Evolutionary conservation across 30 jellyfish, hydroid and myxozoan species (phyloP).

Genomic region (Euphysa ruthae): DNA sequence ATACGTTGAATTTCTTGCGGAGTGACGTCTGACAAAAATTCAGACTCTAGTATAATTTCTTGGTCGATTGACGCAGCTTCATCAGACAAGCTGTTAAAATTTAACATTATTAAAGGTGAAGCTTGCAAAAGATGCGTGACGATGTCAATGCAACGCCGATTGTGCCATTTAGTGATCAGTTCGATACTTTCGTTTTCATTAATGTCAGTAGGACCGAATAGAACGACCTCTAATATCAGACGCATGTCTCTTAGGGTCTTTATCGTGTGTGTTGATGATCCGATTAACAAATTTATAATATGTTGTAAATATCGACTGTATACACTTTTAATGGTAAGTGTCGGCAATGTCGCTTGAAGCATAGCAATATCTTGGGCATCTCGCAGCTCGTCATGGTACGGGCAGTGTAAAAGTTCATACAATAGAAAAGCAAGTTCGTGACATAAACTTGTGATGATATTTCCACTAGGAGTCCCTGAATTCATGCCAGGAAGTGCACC

Average conservation of each 20-base stretch:
- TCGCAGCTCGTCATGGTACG: slow-evolving; percentile 30
- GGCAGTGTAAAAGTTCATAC: slow-evolving; percentile 56
- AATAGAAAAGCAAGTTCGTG: slow-evolving; percentile 33
- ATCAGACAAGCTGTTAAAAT: slow-evolving; percentile 33
- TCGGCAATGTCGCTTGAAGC: slow-evolving; percentile 36
- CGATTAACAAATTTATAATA: slow-evolving; percentile 26
- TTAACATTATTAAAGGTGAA: slow-evolving; percentile 36
- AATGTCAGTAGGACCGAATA: slow-evolving; percentile 72
- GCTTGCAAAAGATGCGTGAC: slow-evolving; percentile 78
- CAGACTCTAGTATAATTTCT: slow-evolving; percentile 65
- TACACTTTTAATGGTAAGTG: slow-evolving; percentile 47
- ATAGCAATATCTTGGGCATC: slow-evolving; percentile 12
- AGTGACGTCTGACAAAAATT: slow-evolving; percentile 39
- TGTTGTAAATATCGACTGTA: slow-evolving; percentile 66
- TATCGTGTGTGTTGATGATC: slow-evolving; percentile 5
- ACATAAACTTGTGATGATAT: slow-evolving; percentile 12
- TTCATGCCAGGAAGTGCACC: slow-evolving; percentile 21
- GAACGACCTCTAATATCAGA: slow-evolving; percentile 41
- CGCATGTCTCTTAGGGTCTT: slow-evolving; percentile 19
- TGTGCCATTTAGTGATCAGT: slow-evolving; percentile 64
- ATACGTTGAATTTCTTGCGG: slow-evolving; percentile 49
- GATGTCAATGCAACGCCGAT: slow-evolving; percentile 84
- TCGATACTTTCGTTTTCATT: slow-evolving; percentile 27
- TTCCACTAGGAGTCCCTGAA: neutral
- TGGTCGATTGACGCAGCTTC: slow-evolving; percentile 46